Evolutionary conservation across 2,113 vertebrate species (phyloP), one percentile per base, ranked within the genome.

Genomic region (Piprites chloris): DNA sequence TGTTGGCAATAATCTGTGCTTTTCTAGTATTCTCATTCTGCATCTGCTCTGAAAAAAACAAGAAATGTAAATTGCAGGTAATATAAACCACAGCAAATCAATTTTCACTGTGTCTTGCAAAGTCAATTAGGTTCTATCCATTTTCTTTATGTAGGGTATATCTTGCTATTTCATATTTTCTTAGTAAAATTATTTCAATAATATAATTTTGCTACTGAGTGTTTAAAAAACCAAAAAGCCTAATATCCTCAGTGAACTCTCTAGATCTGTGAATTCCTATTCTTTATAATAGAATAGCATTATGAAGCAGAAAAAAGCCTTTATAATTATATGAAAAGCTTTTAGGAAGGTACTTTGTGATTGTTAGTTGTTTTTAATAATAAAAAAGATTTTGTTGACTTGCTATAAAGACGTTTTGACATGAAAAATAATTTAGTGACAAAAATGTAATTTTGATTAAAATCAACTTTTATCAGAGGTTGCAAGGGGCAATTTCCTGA

Each of bases 371-470:
- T 8, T 89, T 94, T 33, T 73, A 78, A 44, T 59, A 86, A 81
- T 35, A 35, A 35, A 78, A 78, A 59, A 19, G 0, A 10, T 37
- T 69, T 72, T 76, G 3, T 79, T 83, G 35, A 79, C 30, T 76
- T 85, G 5, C 4, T 52, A 37, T 55, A n/a, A 66, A 67, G 26
- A 49, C 4, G 53, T 73, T 83, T 87, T 94, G 14, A 27, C 37
- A 76, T 47, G 16, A 69, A 94, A 84, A 77, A 15, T 18, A 49
- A 52, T 68, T 41, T 35, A 73, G 11, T 9, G 2, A 52, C 18
- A 49, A 61, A 89, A 85, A 72, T 16, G 3, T n/a, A 56, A 85
- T 73, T 91, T 85, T 79, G 33, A 69, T 65, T 53, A 90, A 82
- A 90, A 90, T 80, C 26, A 58, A 28, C 2, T 66, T 61, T 76